phyloP scores from a whole-genome alignment of 92 coral and sea anemone species.

The Zoanthus sociatus region DNA sequence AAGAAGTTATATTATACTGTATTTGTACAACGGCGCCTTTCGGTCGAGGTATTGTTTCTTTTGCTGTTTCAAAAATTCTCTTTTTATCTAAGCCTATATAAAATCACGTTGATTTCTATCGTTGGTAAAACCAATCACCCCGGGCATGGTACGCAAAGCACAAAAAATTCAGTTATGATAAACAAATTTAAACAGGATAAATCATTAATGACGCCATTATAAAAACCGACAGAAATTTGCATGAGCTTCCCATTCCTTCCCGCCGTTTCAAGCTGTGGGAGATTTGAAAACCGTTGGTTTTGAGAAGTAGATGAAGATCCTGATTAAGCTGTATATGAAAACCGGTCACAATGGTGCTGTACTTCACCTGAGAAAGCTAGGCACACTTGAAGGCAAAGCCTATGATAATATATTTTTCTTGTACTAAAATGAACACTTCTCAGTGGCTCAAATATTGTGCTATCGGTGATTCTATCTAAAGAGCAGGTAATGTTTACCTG shows the following conservation, averaged over 20 bases:
- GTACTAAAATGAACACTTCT: background rate
- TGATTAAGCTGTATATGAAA: background rate
- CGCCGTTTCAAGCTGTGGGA: background rate
- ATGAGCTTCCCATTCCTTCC: slow-evolving; percentile 25
- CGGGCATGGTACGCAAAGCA: background rate
- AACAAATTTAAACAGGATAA: slow-evolving; percentile 47
- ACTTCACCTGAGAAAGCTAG: background rate
- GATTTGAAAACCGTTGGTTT: background rate
- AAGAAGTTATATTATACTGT: slow-evolving; percentile 2
- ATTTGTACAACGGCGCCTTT: background rate
- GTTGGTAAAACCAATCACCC: slow-evolving; percentile 1
- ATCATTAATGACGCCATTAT: slow-evolving; percentile 52
- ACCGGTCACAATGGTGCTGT: background rate
- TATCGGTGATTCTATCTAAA: background rate
- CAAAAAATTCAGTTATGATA: slow-evolving; percentile 31
- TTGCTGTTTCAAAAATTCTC: background rate
- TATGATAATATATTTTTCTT: background rate
- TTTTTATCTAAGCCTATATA: background rate
- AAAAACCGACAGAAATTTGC: slow-evolving; percentile 50
- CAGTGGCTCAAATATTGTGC: background rate
- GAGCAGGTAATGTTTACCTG: background rate
- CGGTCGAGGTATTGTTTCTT: background rate
- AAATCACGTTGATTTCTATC: background rate
- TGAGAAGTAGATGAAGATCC: background rate
- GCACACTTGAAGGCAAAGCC: background rate